A percentile compares a stretch with the other conserved stretches of the same genome.
These are phyloP conservation scores for Tribolium castaneum DNA, from an alignment of 1,140 invertebrate genomes.

Conservation along the genomic window DNA sequence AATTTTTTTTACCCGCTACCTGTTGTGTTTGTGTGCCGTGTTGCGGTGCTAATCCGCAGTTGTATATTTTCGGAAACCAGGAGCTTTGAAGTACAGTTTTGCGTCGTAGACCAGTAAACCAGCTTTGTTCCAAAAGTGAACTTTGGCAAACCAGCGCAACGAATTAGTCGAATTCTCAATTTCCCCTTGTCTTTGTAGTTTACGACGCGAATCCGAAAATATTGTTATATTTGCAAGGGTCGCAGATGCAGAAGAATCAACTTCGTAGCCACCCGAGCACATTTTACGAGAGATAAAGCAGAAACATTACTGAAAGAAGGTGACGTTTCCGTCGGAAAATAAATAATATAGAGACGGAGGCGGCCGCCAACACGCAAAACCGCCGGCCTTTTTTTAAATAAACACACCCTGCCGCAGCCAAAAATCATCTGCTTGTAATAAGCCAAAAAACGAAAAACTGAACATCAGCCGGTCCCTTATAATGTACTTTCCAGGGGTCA, in stretches of 20 bases:
- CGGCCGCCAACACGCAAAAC: constrained; percentile 28
- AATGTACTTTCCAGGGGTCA: constrained; percentile 56
- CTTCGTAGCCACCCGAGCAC: constrained; percentile 45
- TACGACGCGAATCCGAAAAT: constrained; percentile 38
- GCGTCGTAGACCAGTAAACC: too few relatives aligned
- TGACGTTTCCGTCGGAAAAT: constrained; percentile 48
- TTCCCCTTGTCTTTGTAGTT: neutral
- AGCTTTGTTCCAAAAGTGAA: too few relatives aligned
- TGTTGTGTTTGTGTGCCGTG: too few relatives aligned
- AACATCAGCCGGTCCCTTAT: constrained; percentile 39
- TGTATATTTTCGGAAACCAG: too few relatives aligned
- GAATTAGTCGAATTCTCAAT: neutral
- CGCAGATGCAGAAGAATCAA: constrained; percentile 44
- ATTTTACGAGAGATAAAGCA: constrained; percentile 56
- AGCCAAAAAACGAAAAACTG: constrained; percentile 22
- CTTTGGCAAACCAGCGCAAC: constrained; percentile 1
- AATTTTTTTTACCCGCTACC: too few relatives aligned
- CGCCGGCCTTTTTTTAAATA: constrained; percentile 26
- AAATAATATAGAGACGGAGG: constrained; percentile 41
- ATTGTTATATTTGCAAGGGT: constrained; percentile 45
- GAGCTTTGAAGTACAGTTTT: too few relatives aligned
- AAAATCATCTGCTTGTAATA: constrained; percentile 9
- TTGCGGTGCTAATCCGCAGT: too few relatives aligned
- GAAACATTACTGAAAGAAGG: constrained; percentile 51
- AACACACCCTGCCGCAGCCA: constrained; percentile 4